Base-by-base conservation (phyloP, 2,113 vertebrate genomes). In the Plecotus auritus region DNA sequence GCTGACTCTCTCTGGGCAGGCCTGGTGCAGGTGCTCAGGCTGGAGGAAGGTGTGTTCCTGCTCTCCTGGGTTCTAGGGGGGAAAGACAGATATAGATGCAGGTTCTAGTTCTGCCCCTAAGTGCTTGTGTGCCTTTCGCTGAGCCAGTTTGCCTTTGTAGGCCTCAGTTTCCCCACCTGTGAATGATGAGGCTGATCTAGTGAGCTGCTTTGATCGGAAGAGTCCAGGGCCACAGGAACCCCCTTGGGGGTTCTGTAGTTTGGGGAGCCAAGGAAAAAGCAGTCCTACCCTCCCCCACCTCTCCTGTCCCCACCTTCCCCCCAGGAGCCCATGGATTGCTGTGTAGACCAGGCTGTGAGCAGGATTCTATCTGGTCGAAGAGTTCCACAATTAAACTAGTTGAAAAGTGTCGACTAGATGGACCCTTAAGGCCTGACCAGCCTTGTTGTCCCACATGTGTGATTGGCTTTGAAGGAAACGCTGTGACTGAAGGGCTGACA, bases 231-330 rank as follows among this genome's bases (percentile, higher is more conserved):
- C 61, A 5, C 3, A 35, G 74, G 73, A 78, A 37, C 64, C 8
- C 2, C 85, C 10, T 42, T 5, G 6, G 26, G 18, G 37, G 28
- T 82, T 84, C 51, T 32, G n/a, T 28, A 59, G 59, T 72, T 66
- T 30, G 35, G n/a, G 72, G n/a, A 73, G 28, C 54, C 2, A 4
- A 10, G 26, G 40, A 7, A 30, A 51, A 70, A 64, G 9, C 3
- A 13, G 0, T 78, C 89, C 49, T 47, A 9, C 47, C 37, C 49
- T 28, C 45, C 23, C 51, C 54, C 23, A 23, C 17, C 14, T 59
- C 45, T 78, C 30, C 42, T 20, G 3, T 3, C 30, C 18, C 0
- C 0, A 0, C 51, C 5, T 7, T 14, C 1, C 17, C 35, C 74
- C 51, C 49, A 30, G 9, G 9, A 26, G 20, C 54, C 35, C 13